phyloP scores from a whole-genome alignment of 2,888 invertebrate species.

The Lacanobia oleracea region DNA sequence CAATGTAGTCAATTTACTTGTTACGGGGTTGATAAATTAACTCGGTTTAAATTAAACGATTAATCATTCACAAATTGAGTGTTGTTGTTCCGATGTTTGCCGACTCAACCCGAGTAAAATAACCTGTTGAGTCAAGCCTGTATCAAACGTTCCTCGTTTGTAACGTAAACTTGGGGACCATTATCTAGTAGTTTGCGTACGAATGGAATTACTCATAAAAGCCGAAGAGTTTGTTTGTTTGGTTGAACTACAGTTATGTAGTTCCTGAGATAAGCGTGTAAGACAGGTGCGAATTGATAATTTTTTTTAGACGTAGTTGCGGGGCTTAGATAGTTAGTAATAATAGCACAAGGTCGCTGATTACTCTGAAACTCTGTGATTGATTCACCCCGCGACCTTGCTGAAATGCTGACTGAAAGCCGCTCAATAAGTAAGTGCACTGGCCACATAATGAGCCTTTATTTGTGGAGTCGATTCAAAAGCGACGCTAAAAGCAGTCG shows the following conservation, averaged over 20 bases:
- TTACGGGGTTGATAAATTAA: background rate
- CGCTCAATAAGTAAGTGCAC: background rate
- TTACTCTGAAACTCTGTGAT: slow-evolving; percentile 14
- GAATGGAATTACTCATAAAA: background rate
- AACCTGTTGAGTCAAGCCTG: slow-evolving; percentile 38
- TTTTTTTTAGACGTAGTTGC: too few species aligned
- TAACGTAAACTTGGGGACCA: slow-evolving; percentile 6
- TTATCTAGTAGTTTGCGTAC: slow-evolving; percentile 13
- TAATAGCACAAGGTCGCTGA: slow-evolving; percentile 4
- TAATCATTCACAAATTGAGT: slow-evolving; percentile 6
- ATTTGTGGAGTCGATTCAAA: background rate
- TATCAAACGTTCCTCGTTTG: background rate
- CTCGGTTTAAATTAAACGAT: background rate
- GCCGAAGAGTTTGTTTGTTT: too few species aligned
- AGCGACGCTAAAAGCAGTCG: background rate
- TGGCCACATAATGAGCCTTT: background rate
- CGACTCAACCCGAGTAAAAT: slow-evolving; percentile 17
- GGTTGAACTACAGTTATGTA: too few species aligned
- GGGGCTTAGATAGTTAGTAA: slow-evolving; percentile 4
- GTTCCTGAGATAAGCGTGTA: too few species aligned
- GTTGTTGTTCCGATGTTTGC: slow-evolving; percentile 7
- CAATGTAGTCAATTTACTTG: background rate
- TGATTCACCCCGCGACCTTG: background rate
- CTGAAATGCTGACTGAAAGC: background rate
- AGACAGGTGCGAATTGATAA: too few species aligned